Base-by-base conservation (phyloP, 2,113 vertebrate genomes). In the Forbesichthys agassizii region DNA sequence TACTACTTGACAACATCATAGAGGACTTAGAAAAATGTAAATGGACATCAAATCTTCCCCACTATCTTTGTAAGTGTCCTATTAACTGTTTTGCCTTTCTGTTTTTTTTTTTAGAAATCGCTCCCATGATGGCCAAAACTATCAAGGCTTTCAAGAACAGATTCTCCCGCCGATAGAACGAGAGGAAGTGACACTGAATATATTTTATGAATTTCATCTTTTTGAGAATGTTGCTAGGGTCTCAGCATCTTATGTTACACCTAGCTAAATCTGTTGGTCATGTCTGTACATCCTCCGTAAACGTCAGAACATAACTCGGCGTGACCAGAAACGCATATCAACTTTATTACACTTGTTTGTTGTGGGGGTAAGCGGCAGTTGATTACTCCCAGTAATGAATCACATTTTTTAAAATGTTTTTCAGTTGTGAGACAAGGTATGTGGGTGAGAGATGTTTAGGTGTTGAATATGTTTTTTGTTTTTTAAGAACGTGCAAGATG, bases 111-210 rank as follows among this genome's bases (percentile, higher is more conserved):
- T 52, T 93, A 99, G 98, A 98, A 94, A 98, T 98, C 75, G 98
- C 97, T 84, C 98, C 98, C 9, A 98, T 99, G 98, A 99, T 99
- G 98, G 98, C 98, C 88, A 99, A 99, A 94, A 99, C 98, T 87
- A 98, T 99, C 93, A 99, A 98, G 94, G 96, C 95, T 71, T 99
- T 99, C 92, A 99, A 98, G 90, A 99, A 99, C 90, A 91, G 98
- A 69, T 99, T 99, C 90, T 98, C 96, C 74, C 93, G 98, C 72
- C 94, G 98, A 92, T 99, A 97, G 93, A 91, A 60, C 77, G 70
- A 81, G 79, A 76, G 68, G 42, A 69, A 81, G 69, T 69, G 75
- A 85, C 69, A 72, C 75, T 80, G 79, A 83, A 74, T 81, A 75
- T 79, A 83, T 81, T 84, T 82, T 74, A 85, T 78, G 66, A 71